Evolutionary conservation across 2,888 invertebrate genomes (phyloP).

Genomic region (Meiosimyza decipiens): DNA sequence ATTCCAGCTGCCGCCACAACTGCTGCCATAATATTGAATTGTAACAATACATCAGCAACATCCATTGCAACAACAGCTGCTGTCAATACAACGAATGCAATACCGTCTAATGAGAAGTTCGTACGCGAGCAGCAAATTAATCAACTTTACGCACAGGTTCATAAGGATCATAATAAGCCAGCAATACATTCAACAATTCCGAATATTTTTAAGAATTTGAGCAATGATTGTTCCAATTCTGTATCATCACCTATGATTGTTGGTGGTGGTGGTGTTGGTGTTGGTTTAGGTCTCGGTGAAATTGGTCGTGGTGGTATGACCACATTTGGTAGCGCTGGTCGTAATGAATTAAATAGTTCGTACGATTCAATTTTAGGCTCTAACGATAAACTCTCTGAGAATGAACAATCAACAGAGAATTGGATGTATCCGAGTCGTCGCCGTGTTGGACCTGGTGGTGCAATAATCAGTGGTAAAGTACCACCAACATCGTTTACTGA

Average conservation of each 20-base stretch:
- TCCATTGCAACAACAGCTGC: constrained; percentile 41
- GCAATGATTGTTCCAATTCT: constrained; percentile 4
- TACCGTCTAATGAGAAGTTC: constrained; percentile 36
- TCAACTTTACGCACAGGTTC: constrained; percentile 70
- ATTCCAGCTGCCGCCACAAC: constrained; percentile 54
- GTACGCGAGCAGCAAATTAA: constrained; percentile 64
- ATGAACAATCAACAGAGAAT: constrained; percentile 63
- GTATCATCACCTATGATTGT: constrained; percentile 52
- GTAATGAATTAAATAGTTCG: constrained; percentile 66
- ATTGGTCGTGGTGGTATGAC: constrained; percentile 63
- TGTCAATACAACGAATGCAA: constrained; percentile 24
- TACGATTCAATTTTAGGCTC: constrained; percentile 67
- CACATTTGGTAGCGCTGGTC: constrained; percentile 59
- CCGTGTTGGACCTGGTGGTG: constrained; percentile 65
- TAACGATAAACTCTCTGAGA: constrained; percentile 66
- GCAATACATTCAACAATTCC: constrained; percentile 57
- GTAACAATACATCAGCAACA: constrained; percentile 38
- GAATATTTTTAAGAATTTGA: constrained; percentile 59
- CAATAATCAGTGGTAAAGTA: constrained; percentile 53
- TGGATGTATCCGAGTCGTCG: constrained; percentile 67
- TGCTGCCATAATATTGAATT: constrained; percentile 61
- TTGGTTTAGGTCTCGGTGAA: constrained; percentile 50
- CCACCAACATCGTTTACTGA: constrained; percentile 85
- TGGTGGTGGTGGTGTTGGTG: constrained; percentile 40
- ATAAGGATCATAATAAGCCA: constrained; percentile 68